phyloP scores from a whole-genome alignment of 2,113 vertebrate genomes.

The Indicator indicator region DNA sequence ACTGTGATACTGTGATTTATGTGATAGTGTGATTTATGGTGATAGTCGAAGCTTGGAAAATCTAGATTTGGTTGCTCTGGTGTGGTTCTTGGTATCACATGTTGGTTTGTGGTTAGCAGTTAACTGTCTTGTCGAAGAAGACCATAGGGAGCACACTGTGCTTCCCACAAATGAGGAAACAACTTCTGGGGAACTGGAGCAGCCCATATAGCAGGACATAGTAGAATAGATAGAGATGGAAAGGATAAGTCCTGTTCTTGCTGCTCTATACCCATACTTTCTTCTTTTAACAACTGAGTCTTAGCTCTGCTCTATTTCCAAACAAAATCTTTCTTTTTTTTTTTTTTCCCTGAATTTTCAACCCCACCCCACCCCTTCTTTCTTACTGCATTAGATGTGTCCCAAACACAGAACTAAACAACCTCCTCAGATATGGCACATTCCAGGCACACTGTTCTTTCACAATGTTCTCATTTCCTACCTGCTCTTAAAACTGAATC shows the following conservation, averaged over 20 bases:
- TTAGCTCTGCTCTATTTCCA: background rate
- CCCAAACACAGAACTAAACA: background rate
- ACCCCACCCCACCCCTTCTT: background rate
- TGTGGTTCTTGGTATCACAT: constrained; percentile 23
- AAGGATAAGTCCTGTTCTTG: background rate
- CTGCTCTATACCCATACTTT: background rate
- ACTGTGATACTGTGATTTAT: too few species aligned
- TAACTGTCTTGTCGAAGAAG: background rate
- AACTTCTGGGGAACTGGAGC: background rate
- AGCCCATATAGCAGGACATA: background rate
- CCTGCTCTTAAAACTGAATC: background rate
- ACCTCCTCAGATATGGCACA: background rate
- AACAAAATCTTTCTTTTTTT: background rate
- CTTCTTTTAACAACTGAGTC: background rate
- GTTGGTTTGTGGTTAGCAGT: constrained; percentile 42
- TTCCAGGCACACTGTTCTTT: background rate
- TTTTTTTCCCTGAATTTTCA: too few species aligned
- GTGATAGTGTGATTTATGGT: background rate
- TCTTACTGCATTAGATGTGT: background rate
- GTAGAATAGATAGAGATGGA: background rate
- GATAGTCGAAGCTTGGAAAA: background rate
- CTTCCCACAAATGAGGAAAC: background rate
- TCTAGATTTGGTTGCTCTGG: constrained; percentile 7
- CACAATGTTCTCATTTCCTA: background rate
- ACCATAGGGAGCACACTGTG: background rate